A percentile compares a stretch with the other conserved stretches of the same genome.
These are phyloP conservation scores for Gymnarchus niloticus DNA, from an alignment of 2,113 vertebrate species.

Conservation along the genomic window DNA sequence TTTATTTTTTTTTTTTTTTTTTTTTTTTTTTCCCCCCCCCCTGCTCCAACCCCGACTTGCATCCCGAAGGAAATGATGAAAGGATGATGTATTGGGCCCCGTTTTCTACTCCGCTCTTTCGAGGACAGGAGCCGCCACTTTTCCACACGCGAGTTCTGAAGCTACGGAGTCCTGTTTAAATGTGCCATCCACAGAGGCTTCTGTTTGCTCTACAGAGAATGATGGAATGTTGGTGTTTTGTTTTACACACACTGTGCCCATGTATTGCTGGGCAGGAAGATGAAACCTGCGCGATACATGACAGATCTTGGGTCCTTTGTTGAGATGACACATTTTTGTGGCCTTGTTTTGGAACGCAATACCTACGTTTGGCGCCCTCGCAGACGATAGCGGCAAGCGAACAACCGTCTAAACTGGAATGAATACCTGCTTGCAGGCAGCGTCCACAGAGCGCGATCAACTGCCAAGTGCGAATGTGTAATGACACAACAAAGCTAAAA, in stretches of 20 bases:
- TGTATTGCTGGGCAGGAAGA: neutral
- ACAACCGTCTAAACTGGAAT: neutral
- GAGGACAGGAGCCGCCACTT: constrained; percentile 7
- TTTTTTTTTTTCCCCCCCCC: no score
- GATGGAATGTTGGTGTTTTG: neutral
- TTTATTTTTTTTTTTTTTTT: constrained; percentile 3
- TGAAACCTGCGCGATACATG: neutral
- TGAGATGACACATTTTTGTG: neutral
- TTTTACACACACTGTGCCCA: neutral
- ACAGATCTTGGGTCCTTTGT: neutral
- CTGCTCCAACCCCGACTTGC: neutral
- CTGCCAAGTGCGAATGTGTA: constrained; percentile 10
- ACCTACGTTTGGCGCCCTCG: no score
- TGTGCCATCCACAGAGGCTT: neutral
- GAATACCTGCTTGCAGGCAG: neutral
- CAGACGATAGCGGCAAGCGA: neutral
- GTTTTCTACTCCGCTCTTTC: neutral
- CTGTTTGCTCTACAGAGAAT: neutral
- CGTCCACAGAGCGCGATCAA: neutral
- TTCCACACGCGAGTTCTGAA: neutral
- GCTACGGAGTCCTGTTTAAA: neutral
- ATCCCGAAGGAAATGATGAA: constrained; percentile 6
- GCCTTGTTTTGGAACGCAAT: neutral
- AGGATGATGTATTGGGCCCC: neutral
- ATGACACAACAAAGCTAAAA: constrained; percentile 12